Conservation (phyloP, 2,113 vertebrate species). For the Accipiter virgatus region DNA sequence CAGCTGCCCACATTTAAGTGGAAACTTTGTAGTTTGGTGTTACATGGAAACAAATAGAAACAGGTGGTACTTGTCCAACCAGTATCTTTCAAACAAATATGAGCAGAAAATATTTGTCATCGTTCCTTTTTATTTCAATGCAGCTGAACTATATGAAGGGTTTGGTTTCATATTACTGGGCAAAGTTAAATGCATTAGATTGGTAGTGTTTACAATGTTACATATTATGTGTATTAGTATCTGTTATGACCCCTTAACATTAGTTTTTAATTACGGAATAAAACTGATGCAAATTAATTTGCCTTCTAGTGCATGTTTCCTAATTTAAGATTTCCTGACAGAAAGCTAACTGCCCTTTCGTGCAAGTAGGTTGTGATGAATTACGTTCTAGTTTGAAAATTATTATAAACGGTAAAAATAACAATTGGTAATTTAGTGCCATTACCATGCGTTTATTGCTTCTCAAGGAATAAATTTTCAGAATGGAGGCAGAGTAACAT, state of each 20-base stretch:
- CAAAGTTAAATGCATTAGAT: not conserved
- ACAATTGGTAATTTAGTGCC: not conserved
- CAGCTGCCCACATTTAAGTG: not conserved
- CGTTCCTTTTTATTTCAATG: not conserved
- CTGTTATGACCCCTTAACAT: not conserved
- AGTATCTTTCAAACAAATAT: not conserved
- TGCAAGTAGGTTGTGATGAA: not conserved
- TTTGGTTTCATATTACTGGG: not conserved
- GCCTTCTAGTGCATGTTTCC: not conserved
- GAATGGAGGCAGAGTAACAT: not conserved
- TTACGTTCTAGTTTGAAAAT: not conserved
- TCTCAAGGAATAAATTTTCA: not conserved
- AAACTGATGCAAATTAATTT: not conserved
- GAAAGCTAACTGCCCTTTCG: not conserved
- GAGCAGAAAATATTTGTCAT: not conserved
- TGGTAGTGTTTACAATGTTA: not conserved
- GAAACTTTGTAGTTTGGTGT: not conserved
- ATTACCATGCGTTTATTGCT: not conserved
- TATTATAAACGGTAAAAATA: not conserved
- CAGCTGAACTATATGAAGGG: not conserved
- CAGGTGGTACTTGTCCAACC: rapidly evolving
- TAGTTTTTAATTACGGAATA: not conserved
- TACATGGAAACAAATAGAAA: not conserved
- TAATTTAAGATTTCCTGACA: not conserved
- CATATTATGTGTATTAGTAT: not conserved